Conservation (phyloP, 2,888 invertebrate genomes). For the Caenorhabditis afra region DNA sequence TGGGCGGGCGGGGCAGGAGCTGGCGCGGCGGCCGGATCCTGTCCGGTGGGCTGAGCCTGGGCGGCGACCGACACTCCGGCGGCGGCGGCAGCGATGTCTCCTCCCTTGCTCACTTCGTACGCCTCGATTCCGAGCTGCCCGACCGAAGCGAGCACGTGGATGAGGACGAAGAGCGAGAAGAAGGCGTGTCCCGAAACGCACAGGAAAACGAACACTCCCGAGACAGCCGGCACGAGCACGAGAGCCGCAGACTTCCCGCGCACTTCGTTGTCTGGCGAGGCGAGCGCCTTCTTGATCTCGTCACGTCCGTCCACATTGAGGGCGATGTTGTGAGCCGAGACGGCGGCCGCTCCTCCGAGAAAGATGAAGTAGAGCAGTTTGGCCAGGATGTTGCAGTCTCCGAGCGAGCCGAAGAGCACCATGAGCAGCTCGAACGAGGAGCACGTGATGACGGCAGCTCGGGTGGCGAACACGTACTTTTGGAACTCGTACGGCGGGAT, state of each 20-base stretch:
- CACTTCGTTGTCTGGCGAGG: conserved; percentile 50
- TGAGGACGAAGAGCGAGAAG: conserved; percentile 62
- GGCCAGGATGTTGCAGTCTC: conserved; percentile 48
- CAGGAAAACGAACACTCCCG: conserved; percentile 57
- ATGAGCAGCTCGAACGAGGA: conserved; percentile 55
- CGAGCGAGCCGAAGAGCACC: conserved; percentile 56
- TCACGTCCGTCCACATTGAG: conserved; percentile 58
- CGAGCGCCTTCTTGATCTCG: conserved; percentile 47
- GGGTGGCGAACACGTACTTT: conserved; percentile 57
- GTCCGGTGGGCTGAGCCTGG: conserved; percentile 10
- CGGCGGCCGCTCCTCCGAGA: conserved; percentile 47
- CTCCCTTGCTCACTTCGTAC: conserved; percentile 51
- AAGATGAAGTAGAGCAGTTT: conserved; percentile 58
- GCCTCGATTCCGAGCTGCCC: conserved; percentile 61
- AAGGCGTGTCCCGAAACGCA: conserved; percentile 61
- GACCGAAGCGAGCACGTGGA: conserved; percentile 55
- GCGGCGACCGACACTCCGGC: background rate
- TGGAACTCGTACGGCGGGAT: conserved; percentile 62
- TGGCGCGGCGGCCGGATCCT: conserved; percentile 22
- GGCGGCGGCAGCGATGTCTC: conserved; percentile 18
- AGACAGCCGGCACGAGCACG: conserved; percentile 46
- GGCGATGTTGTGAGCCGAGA: conserved; percentile 57
- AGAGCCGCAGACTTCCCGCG: conserved; percentile 52
- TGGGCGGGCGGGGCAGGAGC: background rate
- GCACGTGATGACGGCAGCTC: conserved; percentile 52